phyloP scores from a whole-genome alignment of 1,140 invertebrate species.

The Procambarus virginalis region DNA sequence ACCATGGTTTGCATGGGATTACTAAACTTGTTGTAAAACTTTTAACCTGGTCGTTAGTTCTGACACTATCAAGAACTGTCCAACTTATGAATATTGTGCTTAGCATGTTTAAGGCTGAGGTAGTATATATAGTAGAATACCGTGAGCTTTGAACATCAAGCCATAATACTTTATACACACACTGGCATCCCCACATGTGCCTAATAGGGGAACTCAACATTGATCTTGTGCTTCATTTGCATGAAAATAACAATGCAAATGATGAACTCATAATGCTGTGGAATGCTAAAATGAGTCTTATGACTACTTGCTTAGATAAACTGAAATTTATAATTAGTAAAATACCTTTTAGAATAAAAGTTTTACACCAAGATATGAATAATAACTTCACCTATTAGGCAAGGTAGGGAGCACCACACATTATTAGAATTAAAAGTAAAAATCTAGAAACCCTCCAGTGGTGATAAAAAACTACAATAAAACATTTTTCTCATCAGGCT shows the following conservation, averaged over 20 bases:
- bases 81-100: slow-evolving; percentile 68
- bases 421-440: slow-evolving; percentile 52
- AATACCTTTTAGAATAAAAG: slow-evolving; percentile 20
- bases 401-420: slow-evolving; percentile 59
- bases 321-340: slow-evolving; percentile 9
- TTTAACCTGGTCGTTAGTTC: slow-evolving; percentile 64
- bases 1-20: slow-evolving; percentile 55
- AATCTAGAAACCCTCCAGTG: slow-evolving; percentile 63
- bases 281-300: slow-evolving; percentile 34
- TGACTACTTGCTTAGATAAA: background rate
- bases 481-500: slow-evolving; percentile 53
- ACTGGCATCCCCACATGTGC: slow-evolving; percentile 54
- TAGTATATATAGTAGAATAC: slow-evolving; percentile 69
- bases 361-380: slow-evolving; percentile 33
- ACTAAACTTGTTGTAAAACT: slow-evolving; percentile 61
- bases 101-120: slow-evolving; percentile 68
- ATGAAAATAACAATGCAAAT: slow-evolving; percentile 13
- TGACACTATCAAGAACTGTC: slow-evolving; percentile 59
- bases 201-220: slow-evolving; percentile 52
- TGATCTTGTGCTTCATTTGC: slow-evolving; percentile 21
- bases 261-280: slow-evolving; percentile 22
- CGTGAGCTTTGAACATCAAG: slow-evolving; percentile 68
- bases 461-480: slow-evolving; percentile 53
- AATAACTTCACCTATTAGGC: slow-evolving; percentile 59
- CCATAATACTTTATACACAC: slow-evolving; percentile 68